Evolutionary conservation across 1,140 invertebrate species (phyloP), one percentile per base, ranked within the genome.

Genomic region (Platorchestia sp.): DNA sequence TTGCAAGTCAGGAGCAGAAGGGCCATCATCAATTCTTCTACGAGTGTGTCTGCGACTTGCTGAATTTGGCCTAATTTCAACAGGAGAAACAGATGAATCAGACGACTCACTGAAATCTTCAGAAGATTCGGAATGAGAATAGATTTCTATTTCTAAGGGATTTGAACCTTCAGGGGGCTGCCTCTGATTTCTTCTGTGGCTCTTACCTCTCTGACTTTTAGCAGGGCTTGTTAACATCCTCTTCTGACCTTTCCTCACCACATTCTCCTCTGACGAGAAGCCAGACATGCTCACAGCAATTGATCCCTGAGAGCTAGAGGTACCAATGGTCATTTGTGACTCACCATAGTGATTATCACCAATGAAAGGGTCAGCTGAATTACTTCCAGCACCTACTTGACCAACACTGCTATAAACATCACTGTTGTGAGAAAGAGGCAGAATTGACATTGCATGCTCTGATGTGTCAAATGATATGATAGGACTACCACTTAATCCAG

Each of bases 1-100:
- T 97, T 98, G 98, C 59, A 98, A 97, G 97, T 98, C 98, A 5
- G 98, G 98, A n/a, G 98, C 98, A 43, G 98, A 97, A 95, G 98
- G 97, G 36, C 98, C 97, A 96, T 97, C 97, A 96, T 97, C 97
- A 93, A 96, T 96, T 96, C 95, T 36, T 19, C 59, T 42, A 41
- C 43, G 43, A 43, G 47, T 47, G n/a, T 41, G 40, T 41, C 89
- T 45, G 27, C 14, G 75, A n/a, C 10, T 41, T n/a, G n/a, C 27
- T 22, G 95, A 40, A 40, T n/a, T 44, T 10, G n/a, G 27, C 36
- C 47, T 90, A 3, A 90, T 90, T 89, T 87, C 41, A 36, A 90
- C 95, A 41, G 86, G 40, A 89, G 43, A 53, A 86, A 90, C 89
- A 41, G 86, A 45, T 45, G 89, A 90, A 53, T 95, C 95, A 40